Conservation (phyloP, 2,797 vertebrate species). For the Sebastes flavidus region DNA sequence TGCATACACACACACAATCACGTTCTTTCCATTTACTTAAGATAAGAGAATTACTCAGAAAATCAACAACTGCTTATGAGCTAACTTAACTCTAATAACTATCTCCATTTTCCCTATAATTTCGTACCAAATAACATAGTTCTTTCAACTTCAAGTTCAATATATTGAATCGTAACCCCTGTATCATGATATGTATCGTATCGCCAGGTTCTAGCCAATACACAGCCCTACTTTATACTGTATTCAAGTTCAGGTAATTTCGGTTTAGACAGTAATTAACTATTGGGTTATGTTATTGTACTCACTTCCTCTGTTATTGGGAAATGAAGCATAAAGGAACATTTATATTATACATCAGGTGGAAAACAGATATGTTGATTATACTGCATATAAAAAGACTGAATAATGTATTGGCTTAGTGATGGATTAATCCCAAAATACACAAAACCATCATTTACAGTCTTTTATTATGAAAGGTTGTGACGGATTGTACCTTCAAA, state of each 20-base stretch:
- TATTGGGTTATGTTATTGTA: not conserved
- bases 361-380: not conserved
- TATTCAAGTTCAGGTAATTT: too few relatives aligned
- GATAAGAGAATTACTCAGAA: not conserved
- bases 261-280: too few relatives aligned
- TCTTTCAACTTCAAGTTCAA: not conserved
- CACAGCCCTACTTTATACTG: too few relatives aligned
- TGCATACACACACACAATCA: not conserved
- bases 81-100: not conserved
- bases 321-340: too few relatives aligned
- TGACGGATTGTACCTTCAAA: not conserved
- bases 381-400: not conserved
- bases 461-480: constrained; percentile 9
- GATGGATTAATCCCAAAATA: not conserved
- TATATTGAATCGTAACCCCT: too few relatives aligned
- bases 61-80: not conserved
- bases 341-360: too few relatives aligned
- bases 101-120: not conserved
- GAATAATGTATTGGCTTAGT: not conserved
- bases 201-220: too few relatives aligned
- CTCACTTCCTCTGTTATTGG: not conserved
- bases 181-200: too few relatives aligned
- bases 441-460: not conserved
- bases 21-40: not conserved
- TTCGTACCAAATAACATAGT: not conserved